These are phyloP conservation scores for Drosophila kanapiae DNA, from an alignment of 1,140 invertebrate species.

Conservation along the genomic window DNA sequence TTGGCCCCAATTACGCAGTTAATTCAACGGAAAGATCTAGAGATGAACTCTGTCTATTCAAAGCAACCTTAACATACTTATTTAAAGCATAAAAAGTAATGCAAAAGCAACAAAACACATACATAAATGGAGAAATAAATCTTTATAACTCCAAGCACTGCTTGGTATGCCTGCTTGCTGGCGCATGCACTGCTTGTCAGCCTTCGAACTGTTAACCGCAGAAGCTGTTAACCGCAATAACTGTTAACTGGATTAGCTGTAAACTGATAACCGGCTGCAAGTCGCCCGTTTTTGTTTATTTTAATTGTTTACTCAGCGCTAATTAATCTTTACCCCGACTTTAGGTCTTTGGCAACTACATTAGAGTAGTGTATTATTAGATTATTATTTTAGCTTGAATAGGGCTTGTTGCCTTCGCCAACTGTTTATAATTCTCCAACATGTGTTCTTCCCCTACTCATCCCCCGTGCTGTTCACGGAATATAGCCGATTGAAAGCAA, in stretches of 20 bases:
- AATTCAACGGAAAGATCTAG: background rate
- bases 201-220: conserved; percentile 3
- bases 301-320: conserved; percentile 29
- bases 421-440: conserved; percentile 26
- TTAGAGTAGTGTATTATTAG: too few relatives aligned
- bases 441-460: conserved; percentile 15
- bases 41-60: background rate
- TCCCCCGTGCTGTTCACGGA: background rate
- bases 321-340: conserved; percentile 34
- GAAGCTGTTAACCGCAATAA: conserved; percentile 2
- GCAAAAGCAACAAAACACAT: background rate
- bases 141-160: background rate
- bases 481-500: conserved; percentile 25
- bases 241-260: conserved; percentile 13
- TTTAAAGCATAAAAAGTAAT: background rate
- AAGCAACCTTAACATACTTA: background rate
- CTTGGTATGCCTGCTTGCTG: background rate
- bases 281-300: conserved; percentile 25
- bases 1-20: background rate
- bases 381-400: too few relatives aligned
- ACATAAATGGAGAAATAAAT: background rate
- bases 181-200: background rate
- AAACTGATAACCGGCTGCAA: conserved; percentile 26
- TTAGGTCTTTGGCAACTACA: background rate
- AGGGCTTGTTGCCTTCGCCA: conserved; percentile 13